Percentiles rank a stretch among this genome's conserved stretches.
phyloP scores from a whole-genome alignment of 2,888 invertebrate species.

The Venusia cambrica region DNA sequence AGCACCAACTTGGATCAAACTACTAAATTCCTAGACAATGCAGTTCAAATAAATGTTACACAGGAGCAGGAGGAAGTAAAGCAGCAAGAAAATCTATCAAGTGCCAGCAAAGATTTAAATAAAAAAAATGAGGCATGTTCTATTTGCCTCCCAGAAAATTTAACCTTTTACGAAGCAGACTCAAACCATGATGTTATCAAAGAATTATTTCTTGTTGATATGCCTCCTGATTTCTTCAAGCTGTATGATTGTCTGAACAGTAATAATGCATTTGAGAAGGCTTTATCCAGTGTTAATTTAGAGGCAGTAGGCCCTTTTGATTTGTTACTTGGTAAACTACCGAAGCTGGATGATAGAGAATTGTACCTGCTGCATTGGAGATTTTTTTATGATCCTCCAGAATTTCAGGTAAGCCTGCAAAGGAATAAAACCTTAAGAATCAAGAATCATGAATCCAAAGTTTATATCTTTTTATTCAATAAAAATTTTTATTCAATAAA shows the following conservation, averaged over 20 bases:
- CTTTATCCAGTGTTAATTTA: constrained; percentile 84
- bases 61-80: background rate
- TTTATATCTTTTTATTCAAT: too few species aligned
- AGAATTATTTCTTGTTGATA: constrained; percentile 89
- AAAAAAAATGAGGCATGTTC: constrained; percentile 4
- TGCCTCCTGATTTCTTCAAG: constrained; percentile 94
- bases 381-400: constrained; percentile 96
- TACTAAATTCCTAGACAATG: background rate
- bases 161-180: constrained; percentile 64
- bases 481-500: too few species aligned
- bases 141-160: constrained; percentile 42
- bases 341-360: constrained; percentile 75
- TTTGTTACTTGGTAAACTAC: constrained; percentile 85
- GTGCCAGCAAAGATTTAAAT: constrained; percentile 1
- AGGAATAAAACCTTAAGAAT: too few species aligned
- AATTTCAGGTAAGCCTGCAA: constrained; percentile 91
- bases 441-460: too few species aligned
- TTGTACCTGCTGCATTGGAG: constrained; percentile 92
- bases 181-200: constrained; percentile 82
- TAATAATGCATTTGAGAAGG: constrained; percentile 78
- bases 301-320: constrained; percentile 94
- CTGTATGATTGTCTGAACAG: constrained; percentile 89
- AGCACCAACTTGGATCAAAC: constrained; percentile 3
- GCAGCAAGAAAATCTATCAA: background rate
- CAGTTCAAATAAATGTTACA: background rate